These are phyloP conservation scores for Barbus barbus DNA, from an alignment of 2,113 vertebrate genomes.

Conservation along the genomic window DNA sequence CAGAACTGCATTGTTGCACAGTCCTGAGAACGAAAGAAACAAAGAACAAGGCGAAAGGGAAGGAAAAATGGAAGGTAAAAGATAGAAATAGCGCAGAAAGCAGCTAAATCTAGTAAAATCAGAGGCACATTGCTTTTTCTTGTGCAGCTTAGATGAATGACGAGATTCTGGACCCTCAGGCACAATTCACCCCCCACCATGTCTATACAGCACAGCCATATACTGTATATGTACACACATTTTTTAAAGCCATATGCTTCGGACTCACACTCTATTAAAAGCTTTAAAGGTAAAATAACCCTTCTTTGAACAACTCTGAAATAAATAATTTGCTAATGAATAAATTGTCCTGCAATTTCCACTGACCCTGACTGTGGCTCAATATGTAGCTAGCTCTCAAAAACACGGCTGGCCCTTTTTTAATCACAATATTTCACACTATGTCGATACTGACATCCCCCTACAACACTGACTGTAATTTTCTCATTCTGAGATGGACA, in stretches of 20 bases:
- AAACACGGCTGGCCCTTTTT: background rate
- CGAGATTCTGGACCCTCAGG: background rate
- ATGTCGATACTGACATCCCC: background rate
- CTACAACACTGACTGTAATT: background rate
- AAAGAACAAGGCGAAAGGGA: constrained; percentile 40
- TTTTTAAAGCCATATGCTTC: background rate
- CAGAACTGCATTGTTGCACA: constrained; percentile 91
- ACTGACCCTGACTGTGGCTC: background rate
- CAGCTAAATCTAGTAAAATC: constrained; percentile 27
- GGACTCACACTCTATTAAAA: background rate
- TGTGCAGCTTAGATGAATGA: constrained; percentile 7
- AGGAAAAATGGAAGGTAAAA: constrained; percentile 5
- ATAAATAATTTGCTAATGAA: constrained; percentile 5
- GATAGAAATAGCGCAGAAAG: background rate
- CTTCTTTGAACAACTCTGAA: background rate
- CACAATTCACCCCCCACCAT: background rate
- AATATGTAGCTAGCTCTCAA: background rate
- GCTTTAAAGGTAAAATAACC: background rate
- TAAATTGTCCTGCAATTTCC: background rate
- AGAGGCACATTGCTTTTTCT: constrained; percentile 35
- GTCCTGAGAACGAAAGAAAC: constrained; percentile 71
- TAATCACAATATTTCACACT: background rate
- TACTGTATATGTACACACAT: background rate
- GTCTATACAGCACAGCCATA: background rate
- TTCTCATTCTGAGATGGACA: background rate